Base-by-base conservation (phyloP, 1,140 invertebrate species). In the Papilio glaucus region DNA sequence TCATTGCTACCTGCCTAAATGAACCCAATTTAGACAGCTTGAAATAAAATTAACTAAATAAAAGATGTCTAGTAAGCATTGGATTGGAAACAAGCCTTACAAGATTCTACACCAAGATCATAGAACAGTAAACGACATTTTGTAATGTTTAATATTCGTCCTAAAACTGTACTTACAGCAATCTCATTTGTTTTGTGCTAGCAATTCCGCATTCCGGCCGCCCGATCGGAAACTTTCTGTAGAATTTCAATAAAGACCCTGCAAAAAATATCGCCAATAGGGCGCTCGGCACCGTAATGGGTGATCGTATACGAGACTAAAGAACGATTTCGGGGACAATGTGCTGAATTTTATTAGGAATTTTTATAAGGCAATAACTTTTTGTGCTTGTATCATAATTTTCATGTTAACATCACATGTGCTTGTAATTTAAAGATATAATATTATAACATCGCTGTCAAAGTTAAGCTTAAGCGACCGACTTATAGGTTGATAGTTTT, bases 231-330 rank as follows among this genome's bases (percentile, higher is more conserved):
- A 85, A 85, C 77, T 82, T 85, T 82, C 69, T 72, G 42, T 78
- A 88, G 87, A 90, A 90, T 90, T 90, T 90, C 88, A 90, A 90
- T 90, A 89, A 85, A 88, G 86, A 81, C 75, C 63, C 75, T 75
- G 61, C 78, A 87, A 88, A 83, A 89, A 83, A 90, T 89, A 89
- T 89, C 70, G 77, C 39, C 76, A 77, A 65, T 77, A 76, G 75
- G 77, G 78, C 62, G 74, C 41, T 57, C 73, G 60, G 70, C 63
- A 73, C 53, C 72, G 72, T 84, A 85, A 86, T 82, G 82, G 79
- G 18, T 57, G 74, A 67, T 49, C 63, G 39, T 78, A 78, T 77
- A 74, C 71, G 73, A 77, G 80, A 81, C 82, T 85, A 77, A 80
- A 75, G 73, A 72, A 73, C 80, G 81, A 85, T 83, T 83, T 77